Conservation (phyloP, 1,140 invertebrate species). For the Macrostomum lignano region DNA sequence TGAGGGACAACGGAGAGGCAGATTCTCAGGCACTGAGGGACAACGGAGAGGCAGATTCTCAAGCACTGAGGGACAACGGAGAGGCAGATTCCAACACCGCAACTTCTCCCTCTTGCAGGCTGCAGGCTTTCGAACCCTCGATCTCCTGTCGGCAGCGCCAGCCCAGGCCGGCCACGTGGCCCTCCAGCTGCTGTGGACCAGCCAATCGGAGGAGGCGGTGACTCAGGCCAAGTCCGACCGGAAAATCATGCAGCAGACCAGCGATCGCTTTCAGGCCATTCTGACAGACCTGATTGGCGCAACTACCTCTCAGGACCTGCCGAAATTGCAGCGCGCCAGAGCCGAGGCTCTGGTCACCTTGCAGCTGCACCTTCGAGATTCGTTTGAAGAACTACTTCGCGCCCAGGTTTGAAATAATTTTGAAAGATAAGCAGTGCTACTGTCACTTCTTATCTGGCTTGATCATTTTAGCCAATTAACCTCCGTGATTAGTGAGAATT, state of each 20-base stretch:
- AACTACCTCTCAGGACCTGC: slow-evolving; percentile 62
- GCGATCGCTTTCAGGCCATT: slow-evolving; percentile 72
- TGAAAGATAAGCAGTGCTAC: too few relatives aligned
- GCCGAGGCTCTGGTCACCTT: slow-evolving; percentile 87
- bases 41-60: slow-evolving; percentile 72
- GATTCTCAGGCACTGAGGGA: too few relatives aligned
- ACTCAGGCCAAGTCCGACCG: slow-evolving; percentile 59
- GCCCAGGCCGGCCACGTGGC: slow-evolving; percentile 70
- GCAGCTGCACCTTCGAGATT: slow-evolving; percentile 81
- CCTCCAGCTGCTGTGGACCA: slow-evolving; percentile 83
- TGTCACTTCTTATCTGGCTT: too few relatives aligned
- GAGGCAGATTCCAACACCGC: slow-evolving; percentile 55
- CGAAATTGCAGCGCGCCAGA: slow-evolving; percentile 64
- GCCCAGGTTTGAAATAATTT: background rate
- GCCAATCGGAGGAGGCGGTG: slow-evolving; percentile 60
- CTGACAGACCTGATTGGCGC: slow-evolving; percentile 75
- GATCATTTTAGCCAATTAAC: too few relatives aligned
- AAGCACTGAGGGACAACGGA: too few relatives aligned
- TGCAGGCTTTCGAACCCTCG: slow-evolving; percentile 50
- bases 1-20: too few relatives aligned
- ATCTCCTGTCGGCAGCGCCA: slow-evolving; percentile 64
- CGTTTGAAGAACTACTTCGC: slow-evolving; percentile 65
- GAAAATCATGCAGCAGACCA: slow-evolving; percentile 72
- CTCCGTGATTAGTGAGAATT: too few relatives aligned
- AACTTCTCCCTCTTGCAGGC: slow-evolving; percentile 50